These are phyloP conservation scores for Nothobranchius furzeri DNA, from an alignment of 2,113 vertebrate species.

Conservation along the genomic window DNA sequence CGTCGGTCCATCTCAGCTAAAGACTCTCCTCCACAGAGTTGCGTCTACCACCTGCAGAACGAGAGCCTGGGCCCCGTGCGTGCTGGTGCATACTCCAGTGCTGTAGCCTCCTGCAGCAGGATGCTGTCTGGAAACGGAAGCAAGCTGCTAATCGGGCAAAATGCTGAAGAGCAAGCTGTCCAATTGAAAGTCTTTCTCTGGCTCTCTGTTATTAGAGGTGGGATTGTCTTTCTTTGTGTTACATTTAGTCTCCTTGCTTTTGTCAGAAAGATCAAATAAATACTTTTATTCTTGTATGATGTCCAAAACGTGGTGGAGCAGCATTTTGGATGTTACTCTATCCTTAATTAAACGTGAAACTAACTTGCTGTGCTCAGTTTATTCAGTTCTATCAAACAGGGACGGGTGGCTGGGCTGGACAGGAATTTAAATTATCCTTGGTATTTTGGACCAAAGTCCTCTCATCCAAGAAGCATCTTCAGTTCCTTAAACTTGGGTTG, in stretches of 20 bases:
- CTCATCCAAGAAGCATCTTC: too few species aligned
- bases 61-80: constrained; percentile 32
- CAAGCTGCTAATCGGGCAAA: constrained; percentile 5
- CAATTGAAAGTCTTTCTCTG: constrained; percentile 22
- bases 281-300: too few species aligned
- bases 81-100: constrained; percentile 54
- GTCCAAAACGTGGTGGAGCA: background rate
- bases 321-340: too few species aligned
- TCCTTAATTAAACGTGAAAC: too few species aligned
- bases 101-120: constrained; percentile 53
- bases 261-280: background rate
- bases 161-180: background rate
- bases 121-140: constrained; percentile 54
- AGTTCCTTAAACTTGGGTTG: too few species aligned
- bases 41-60: constrained; percentile 51
- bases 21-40: constrained; percentile 21
- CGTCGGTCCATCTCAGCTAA: background rate
- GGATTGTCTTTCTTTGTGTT: constrained; percentile 17
- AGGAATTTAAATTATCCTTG: too few species aligned
- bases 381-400: too few species aligned
- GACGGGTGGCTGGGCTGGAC: too few species aligned
- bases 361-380: too few species aligned
- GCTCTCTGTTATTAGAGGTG: constrained; percentile 39
- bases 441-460: too few species aligned
- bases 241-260: background rate